Evolutionary conservation across 2,888 invertebrate genomes (phyloP), one percentile per base, ranked within the genome.

Genomic region (Furcula furcula): DNA sequence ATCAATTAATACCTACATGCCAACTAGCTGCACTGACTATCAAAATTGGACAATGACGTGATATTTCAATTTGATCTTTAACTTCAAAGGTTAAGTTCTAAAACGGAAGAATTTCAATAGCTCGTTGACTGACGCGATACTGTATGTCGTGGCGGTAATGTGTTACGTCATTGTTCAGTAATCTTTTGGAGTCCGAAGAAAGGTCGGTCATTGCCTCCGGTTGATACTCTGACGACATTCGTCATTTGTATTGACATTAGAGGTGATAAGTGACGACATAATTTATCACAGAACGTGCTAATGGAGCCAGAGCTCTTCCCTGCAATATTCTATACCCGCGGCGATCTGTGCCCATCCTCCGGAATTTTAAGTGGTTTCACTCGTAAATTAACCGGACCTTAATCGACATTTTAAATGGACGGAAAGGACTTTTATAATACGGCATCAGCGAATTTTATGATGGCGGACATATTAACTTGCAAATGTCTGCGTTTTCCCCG

Each of bases 321-420:
- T 69, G 73, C 64, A 66, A 70, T 65, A 67, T 70, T 72, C 70
- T 68, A 76, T 80, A 78, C 79, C 82, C 77, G 76, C 78, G 66
- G 65, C 64, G 70, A 76, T 81, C 79, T 72, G 66, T 71, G 69
- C 55, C 60, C 67, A 65, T 66, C 68, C 58, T 60, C 51, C 46
- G 63, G 71, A 72, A 74, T 73, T 65, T 77, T 68, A 74, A 76
- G 73, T 74, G 74, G 64, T 61, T 52, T 55, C 55, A 64, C 65
- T 74, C 77, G 58, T 76, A 74, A 77, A 70, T 69, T 73, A 72
- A 75, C 75, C 64, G 65, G 67, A 66, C 69, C 62, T 59, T 74
- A 75, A 78, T 75, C 69, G 72, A 55, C 37, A 49, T 55, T 53
- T 60, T 53, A 53, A 67, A 66, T 67, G 62, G 65, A 67, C 61